Evolutionary conservation across 2,797 vertebrate species (phyloP).

Genomic region (Denticeps clupeoides): DNA sequence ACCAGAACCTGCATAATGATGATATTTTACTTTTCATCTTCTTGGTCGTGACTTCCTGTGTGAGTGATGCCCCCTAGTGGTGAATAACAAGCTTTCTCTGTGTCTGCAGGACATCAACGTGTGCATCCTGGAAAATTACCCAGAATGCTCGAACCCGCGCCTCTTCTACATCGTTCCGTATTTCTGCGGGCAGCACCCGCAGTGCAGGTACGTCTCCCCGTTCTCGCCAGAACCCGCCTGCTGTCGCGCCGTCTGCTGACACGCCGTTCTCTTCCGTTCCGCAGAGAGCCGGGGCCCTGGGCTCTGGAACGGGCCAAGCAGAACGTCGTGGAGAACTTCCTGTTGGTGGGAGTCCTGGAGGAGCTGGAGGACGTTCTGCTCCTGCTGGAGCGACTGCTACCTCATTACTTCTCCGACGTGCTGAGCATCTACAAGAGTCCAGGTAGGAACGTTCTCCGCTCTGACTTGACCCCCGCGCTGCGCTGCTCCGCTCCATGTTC

Average conservation of each 20-base stretch:
- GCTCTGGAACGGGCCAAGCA: constrained; percentile 87
- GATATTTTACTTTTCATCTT: neutral
- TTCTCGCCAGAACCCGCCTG: no score
- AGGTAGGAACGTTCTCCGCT: constrained; percentile 51
- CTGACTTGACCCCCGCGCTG: neutral
- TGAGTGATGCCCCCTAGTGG: no score
- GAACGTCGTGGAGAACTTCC: constrained; percentile 91
- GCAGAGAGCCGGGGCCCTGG: constrained; percentile 88
- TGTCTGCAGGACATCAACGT: constrained; percentile 83
- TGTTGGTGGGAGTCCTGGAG: constrained; percentile 90
- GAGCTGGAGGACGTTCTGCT: constrained; percentile 93
- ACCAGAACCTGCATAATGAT: no score
- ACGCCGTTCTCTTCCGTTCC: constrained; percentile 6
- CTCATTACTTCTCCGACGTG: constrained; percentile 94
- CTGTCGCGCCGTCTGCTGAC: neutral
- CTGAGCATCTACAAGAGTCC: constrained; percentile 92
- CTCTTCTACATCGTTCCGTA: constrained; percentile 97
- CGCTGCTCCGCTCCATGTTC: neutral
- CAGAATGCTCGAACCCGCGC: constrained; percentile 91
- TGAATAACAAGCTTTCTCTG: no score
- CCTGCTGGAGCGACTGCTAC: constrained; percentile 91
- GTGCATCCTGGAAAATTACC: constrained; percentile 91
- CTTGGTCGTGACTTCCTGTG: neutral
- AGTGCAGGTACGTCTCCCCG: constrained; percentile 81
- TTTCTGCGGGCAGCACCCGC: constrained; percentile 94